Evolutionary conservation across 2,113 vertebrate genomes (phyloP), one percentile per base, ranked within the genome.

Genomic region (Sus scrofa): DNA sequence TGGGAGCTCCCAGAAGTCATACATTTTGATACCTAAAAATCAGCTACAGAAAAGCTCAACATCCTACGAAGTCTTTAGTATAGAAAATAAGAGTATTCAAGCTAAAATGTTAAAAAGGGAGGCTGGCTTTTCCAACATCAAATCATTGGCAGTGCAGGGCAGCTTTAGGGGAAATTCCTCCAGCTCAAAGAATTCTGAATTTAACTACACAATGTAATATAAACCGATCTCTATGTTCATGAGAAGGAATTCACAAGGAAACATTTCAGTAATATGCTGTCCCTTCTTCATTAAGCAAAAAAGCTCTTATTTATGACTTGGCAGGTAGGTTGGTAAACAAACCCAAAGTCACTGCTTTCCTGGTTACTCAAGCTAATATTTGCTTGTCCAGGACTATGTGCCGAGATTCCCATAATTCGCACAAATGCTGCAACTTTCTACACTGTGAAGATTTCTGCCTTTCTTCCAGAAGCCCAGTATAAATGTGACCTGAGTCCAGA

Each of bases 121-220:
- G 37, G 8, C 68, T 65, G 34, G 14, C 2, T 84, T 94, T 96
- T 86, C 68, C 20, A 63, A 63, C 15, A 81, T 73, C 50, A 24
- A 78, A 86, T 56, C 86, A n/a, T 65, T 83, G 39, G 63, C 26
- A 83, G 67, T 15, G 11, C 22, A 74, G 13, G 39, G 11, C 2
- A 5, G 54, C 86, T 86, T 85, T n/a, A 94, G 50, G 54, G 56
- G 24, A 62, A 91, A 91, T 89, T 95, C 68, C 52, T 96, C 14
- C 52, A 73, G 83, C 60, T 73, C 62, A 92, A 20, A 96, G 54
- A 84, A 81, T 73, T 91, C 87, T n/a, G 89, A 75, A 84, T 78
- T 81, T 56, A 83, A 84, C 44, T 58, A 32, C 96, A 78, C 65
- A 44, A 37, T 9, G 60, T 44, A 68, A 54, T 30, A 52, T 96